Percentiles rank a stretch among this genome's conserved stretches.
These are phyloP conservation scores for Eutolmus rufibarbis DNA, from an alignment of 2,888 invertebrate genomes.

Conservation along the genomic window DNA sequence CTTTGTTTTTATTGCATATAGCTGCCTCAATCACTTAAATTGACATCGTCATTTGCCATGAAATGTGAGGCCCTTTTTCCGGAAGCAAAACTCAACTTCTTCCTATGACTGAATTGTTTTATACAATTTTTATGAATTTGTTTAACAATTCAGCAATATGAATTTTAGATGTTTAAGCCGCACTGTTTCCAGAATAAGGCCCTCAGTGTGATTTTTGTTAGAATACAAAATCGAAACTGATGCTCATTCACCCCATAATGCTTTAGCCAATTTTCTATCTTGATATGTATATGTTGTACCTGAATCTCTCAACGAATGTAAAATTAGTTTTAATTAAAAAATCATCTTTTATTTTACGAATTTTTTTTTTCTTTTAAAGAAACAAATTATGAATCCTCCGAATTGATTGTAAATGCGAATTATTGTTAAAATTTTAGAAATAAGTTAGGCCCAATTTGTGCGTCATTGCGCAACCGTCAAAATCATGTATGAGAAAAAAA, in stretches of 20 bases:
- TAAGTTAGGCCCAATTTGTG: conserved; percentile 22
- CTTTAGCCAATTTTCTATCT: background rate
- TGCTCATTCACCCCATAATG: background rate
- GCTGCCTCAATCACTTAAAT: background rate
- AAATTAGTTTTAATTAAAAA: conserved; percentile 1
- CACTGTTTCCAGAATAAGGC: background rate
- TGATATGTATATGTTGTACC: background rate
- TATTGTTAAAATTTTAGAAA: conserved; percentile 1
- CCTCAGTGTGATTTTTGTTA: background rate
- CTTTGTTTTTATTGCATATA: background rate
- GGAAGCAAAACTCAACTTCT: background rate
- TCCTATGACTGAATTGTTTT: background rate
- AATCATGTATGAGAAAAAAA: background rate
- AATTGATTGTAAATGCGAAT: conserved; percentile 26
- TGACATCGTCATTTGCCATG: background rate
- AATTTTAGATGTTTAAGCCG: background rate
- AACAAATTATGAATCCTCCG: conserved; percentile 8
- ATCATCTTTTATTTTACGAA: background rate
- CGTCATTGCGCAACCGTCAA: background rate
- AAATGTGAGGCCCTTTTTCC: background rate
- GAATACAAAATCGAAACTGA: background rate
- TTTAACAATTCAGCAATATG: background rate
- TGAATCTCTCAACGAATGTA: background rate
- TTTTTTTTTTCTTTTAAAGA: background rate
- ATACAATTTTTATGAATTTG: background rate